phyloP scores from a whole-genome alignment of 2,888 invertebrate genomes.

The Cantharis lateralis region DNA sequence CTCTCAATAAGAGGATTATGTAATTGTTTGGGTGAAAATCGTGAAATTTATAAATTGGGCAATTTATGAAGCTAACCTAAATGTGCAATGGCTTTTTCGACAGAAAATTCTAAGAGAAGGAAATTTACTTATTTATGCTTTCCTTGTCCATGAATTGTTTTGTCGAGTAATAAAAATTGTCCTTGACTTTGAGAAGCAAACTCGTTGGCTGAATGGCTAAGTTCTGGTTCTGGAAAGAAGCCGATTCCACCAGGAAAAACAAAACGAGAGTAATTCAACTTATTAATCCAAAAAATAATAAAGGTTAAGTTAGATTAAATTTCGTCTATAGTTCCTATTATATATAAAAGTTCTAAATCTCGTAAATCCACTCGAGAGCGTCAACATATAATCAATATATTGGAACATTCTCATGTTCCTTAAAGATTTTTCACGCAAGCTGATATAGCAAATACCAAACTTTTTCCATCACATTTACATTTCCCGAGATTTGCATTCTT shows the following conservation, averaged over 20 bases:
- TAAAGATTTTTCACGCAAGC: too few relatives aligned
- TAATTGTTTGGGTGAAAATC: background rate
- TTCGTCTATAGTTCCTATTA: too few relatives aligned
- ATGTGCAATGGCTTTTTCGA: background rate
- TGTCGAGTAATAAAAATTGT: background rate
- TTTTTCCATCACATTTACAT: background rate
- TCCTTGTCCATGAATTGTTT: background rate
- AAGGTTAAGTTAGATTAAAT: too few relatives aligned
- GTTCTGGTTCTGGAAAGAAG: too few relatives aligned
- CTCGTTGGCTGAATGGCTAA: too few relatives aligned
- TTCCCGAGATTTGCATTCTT: background rate
- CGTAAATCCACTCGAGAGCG: too few relatives aligned
- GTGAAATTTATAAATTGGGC: background rate
- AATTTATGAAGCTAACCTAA: background rate
- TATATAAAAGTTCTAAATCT: too few relatives aligned
- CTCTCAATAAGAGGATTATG: background rate
- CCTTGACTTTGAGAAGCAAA: background rate
- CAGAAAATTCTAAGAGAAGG: background rate
- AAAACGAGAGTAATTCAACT: too few relatives aligned
- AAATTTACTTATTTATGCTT: background rate
- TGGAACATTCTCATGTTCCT: too few relatives aligned
- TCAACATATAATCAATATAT: too few relatives aligned
- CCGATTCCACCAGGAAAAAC: too few relatives aligned
- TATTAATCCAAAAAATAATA: too few relatives aligned
- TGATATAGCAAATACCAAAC: background rate